Evolutionary conservation across 2,888 invertebrate genomes (phyloP).

Genomic region (Meliscaeva auricollis): DNA sequence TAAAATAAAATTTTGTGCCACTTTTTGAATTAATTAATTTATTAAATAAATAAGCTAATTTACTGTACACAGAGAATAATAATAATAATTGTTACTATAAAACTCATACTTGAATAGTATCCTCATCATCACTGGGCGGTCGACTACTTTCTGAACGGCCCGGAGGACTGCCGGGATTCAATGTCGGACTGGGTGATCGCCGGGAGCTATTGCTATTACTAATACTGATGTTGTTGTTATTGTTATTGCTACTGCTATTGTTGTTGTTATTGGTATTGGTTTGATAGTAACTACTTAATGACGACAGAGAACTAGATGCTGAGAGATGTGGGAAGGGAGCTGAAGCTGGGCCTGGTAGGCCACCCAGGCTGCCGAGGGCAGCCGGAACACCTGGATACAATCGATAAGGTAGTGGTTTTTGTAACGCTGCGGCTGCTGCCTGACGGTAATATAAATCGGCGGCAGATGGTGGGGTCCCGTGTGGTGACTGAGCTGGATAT

Average conservation of each 20-base stretch:
- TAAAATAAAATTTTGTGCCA: conserved; percentile 65
- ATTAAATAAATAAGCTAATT: conserved; percentile 71
- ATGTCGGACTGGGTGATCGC: conserved; percentile 82
- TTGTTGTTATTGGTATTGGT: conserved; percentile 73
- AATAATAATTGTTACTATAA: conserved; percentile 51
- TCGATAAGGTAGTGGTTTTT: conserved; percentile 93
- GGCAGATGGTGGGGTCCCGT: conserved; percentile 87
- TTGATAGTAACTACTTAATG: conserved; percentile 86
- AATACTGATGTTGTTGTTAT: conserved; percentile 72
- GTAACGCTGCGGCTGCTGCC: conserved; percentile 91
- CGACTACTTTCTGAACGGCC: conserved; percentile 84
- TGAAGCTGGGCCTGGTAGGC: conserved; percentile 82
- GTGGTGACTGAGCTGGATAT: conserved; percentile 87
- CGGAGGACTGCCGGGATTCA: conserved; percentile 84
- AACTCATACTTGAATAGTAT: conserved; percentile 83
- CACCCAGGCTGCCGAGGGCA: conserved; percentile 80
- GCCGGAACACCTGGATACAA: conserved; percentile 84
- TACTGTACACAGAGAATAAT: conserved; percentile 65
- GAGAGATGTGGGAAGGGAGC: conserved; percentile 84
- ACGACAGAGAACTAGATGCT: conserved; percentile 88
- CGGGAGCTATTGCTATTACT: conserved; percentile 77
- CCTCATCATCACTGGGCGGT: conserved; percentile 83
- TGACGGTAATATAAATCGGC: conserved; percentile 93
- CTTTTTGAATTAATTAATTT: conserved; percentile 28
- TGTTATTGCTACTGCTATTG: conserved; percentile 73